These are phyloP conservation scores for Chironomus tentans DNA, from an alignment of 2,888 invertebrate species.

Conservation along the genomic window DNA sequence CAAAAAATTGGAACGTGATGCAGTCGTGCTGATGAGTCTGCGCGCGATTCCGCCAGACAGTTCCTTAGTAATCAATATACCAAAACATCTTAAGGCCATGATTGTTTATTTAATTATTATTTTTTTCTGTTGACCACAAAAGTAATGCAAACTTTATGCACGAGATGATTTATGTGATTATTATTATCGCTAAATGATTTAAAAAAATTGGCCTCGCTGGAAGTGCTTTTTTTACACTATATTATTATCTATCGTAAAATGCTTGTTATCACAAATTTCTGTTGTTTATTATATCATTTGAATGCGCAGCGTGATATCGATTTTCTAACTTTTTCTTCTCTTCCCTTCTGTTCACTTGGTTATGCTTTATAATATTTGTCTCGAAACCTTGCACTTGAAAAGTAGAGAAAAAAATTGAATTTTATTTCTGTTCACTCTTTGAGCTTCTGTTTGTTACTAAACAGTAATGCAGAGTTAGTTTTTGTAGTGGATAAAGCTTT, in stretches of 20 bases:
- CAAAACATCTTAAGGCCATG: conserved; percentile 26
- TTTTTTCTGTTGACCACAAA: background rate
- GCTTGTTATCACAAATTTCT: conserved; percentile 5
- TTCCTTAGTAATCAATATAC: conserved; percentile 21
- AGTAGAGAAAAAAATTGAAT: background rate
- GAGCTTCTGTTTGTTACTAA: background rate
- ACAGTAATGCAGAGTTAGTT: background rate
- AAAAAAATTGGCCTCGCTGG: too few relatives aligned
- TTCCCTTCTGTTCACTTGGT: background rate
- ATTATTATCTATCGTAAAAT: conserved; percentile 4
- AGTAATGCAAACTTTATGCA: background rate
- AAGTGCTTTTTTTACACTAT: background rate
- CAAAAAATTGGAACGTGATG: conserved; percentile 29
- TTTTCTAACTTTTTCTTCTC: background rate
- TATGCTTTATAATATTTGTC: background rate
- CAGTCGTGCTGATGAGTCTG: conserved; percentile 30
- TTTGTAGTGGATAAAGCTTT: background rate
- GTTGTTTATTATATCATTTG: background rate
- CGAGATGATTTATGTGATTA: background rate
- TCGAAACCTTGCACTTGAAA: background rate
- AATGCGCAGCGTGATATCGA: conserved; percentile 7
- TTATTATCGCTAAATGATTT: too few relatives aligned
- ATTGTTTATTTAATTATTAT: background rate
- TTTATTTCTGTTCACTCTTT: background rate
- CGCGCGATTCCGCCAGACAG: conserved; percentile 24